Evolutionary conservation across 2,113 vertebrate genomes (phyloP).

Genomic region (Hypocryptadius cinnamomeus): DNA sequence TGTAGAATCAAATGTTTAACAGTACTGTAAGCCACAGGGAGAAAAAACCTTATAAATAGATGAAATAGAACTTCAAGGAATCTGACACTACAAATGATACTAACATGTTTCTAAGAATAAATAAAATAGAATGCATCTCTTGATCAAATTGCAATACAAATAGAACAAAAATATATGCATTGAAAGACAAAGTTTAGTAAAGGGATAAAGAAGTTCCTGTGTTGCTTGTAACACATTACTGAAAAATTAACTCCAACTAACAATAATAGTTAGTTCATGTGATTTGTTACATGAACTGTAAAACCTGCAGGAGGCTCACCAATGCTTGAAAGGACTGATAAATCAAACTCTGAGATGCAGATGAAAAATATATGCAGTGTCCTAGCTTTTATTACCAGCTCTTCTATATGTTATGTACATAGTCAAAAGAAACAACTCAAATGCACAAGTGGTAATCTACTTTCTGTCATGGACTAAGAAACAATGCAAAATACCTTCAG

Average conservation of each 20-base stretch:
- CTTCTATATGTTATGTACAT: not conserved
- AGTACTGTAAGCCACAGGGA: not conserved
- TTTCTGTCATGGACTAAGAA: not conserved
- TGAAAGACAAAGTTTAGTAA: not conserved
- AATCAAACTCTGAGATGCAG: not conserved
- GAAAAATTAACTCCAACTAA: not conserved
- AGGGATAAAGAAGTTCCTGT: not conserved
- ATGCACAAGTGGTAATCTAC: not conserved
- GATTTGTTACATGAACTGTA: not conserved
- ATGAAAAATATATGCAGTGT: not conserved
- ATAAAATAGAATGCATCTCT: not conserved
- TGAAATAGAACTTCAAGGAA: not conserved
- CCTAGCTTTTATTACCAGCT: not conserved
- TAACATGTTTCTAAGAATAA: not conserved
- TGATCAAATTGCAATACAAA: not conserved
- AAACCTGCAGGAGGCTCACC: not conserved
- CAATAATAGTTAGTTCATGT: fast-evolving
- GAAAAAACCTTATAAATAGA: not conserved
- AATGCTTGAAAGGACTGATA: not conserved
- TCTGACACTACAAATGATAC: not conserved
- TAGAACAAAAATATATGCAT: not conserved
- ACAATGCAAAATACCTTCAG: not conserved
- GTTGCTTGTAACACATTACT: not conserved
- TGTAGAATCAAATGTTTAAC: not conserved
- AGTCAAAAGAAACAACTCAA: not conserved